Base-by-base conservation (phyloP, 2,113 vertebrate genomes). In the Geothlypis trichas region DNA sequence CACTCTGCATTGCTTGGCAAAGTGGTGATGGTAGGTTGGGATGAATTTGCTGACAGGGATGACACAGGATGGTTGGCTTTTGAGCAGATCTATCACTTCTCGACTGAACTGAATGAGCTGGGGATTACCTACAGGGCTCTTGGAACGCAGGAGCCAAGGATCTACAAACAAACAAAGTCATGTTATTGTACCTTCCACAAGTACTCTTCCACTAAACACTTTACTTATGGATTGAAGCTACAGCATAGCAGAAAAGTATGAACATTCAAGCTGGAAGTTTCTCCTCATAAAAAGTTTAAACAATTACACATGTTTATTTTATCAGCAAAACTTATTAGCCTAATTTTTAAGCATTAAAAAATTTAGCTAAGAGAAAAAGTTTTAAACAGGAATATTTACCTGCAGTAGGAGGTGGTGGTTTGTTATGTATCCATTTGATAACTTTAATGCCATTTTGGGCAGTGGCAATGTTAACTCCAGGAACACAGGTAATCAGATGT, bases 381-480 rank as follows among this genome's bases (percentile, higher is more conserved):
- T 61, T 67, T 23, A 51, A 67, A 58, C 9, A 74, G 15, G 35
- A 54, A 19, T 33, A 61, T 8, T 83, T 97, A 99, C 99, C 99
- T 83, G 98, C 96, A 91, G 98, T 99, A 41, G 98, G 98, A n/a
- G 97, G 98, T 1, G 99, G 99, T 39, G 99, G 99, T 93, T 99
- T 99, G 97, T 99, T 99, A 96, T 99, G 99, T 97, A 99, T 98
- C 99, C 99, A 99, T 86, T 99, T 99, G 59, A 99, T 98, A 88
- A 99, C 98, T 97, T 99, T 99, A 97, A 99, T 98, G 21, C 99
- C 99, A 46, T 99, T 99, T 96, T 99, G 99, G 28, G 99, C 98
- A 12, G 98, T 99, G 87, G 99, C 98, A 27, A 99, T 98, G 57
- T 99, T 99, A 81, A 99, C 98, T 39, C 99, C 99, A 31, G 99